A percentile compares a stretch with the other conserved stretches of the same genome.
phyloP scores from a whole-genome alignment of 2,113 vertebrate genomes.

The Muntiacus reevesi region DNA sequence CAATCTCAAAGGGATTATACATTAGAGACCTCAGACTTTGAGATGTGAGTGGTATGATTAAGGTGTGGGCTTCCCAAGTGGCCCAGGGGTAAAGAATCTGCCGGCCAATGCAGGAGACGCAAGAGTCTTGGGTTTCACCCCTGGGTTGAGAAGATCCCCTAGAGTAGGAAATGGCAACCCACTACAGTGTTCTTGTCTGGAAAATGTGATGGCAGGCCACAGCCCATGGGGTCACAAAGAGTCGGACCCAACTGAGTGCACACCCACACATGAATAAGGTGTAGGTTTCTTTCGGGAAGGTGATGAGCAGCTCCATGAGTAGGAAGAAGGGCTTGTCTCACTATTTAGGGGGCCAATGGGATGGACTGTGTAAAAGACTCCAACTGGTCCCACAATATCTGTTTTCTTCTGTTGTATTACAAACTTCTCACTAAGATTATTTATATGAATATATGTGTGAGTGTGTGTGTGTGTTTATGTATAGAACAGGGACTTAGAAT shows the following conservation, averaged over 20 bases:
- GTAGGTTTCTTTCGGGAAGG: neutral
- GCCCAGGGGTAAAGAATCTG: neutral
- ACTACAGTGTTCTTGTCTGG: neutral
- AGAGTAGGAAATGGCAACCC: neutral
- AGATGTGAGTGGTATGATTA: neutral
- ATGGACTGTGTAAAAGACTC: neutral
- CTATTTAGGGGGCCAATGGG: neutral
- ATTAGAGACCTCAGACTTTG: neutral
- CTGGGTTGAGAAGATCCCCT: neutral
- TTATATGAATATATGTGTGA: neutral
- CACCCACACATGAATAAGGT: neutral
- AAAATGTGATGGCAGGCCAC: neutral
- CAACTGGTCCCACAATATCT: neutral
- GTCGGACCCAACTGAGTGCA: fast-evolving
- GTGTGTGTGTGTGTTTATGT: neutral
- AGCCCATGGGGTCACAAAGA: neutral
- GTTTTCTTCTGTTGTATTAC: neutral
- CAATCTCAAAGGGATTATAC: neutral
- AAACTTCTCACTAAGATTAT: neutral
- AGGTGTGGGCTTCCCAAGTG: neutral
- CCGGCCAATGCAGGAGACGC: fast-evolving
- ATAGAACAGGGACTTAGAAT: neutral
- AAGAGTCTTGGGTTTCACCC: neutral
- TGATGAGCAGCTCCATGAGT: neutral
- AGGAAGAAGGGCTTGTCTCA: neutral